Conservation (phyloP, 2,888 invertebrate species). For the Phanerotoma sp. region DNA sequence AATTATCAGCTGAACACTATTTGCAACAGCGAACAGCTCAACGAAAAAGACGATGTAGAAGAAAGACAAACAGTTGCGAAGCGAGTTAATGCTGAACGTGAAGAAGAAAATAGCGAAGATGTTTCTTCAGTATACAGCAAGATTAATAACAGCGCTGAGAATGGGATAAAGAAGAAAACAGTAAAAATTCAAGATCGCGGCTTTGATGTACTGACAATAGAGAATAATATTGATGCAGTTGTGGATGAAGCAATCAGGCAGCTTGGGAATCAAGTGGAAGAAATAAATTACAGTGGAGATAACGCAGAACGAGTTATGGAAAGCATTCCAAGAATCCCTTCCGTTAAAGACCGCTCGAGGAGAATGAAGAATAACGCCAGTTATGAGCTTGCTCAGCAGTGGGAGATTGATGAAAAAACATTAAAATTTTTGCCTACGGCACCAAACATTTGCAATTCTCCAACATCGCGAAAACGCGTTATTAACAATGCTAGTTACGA, state of each 20-base stretch:
- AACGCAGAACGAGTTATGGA: constrained; percentile 31
- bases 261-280: constrained; percentile 45
- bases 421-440: constrained; percentile 21
- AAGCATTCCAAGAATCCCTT: constrained; percentile 20
- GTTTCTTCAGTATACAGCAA: background rate
- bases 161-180: constrained; percentile 34
- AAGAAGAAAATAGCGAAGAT: constrained; percentile 5
- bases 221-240: constrained; percentile 47
- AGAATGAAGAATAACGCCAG: constrained; percentile 53
- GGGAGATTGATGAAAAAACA: constrained; percentile 42
- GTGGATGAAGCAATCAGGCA: constrained; percentile 49
- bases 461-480: constrained; percentile 32
- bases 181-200: constrained; percentile 53
- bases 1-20: constrained; percentile 9
- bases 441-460: constrained; percentile 14
- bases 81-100: constrained; percentile 9
- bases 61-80: constrained; percentile 32
- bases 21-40: background rate
- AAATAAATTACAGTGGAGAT: constrained; percentile 30
- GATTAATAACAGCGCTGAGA: background rate
- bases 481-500: constrained; percentile 52
- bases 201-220: constrained; percentile 47
- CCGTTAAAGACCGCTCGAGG: constrained; percentile 25
- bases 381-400: constrained; percentile 53
- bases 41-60: constrained; percentile 21